Percentiles rank a stretch among this genome's conserved stretches.
phyloP scores from a whole-genome alignment of 2,113 vertebrate genomes.

The Lota lota region DNA sequence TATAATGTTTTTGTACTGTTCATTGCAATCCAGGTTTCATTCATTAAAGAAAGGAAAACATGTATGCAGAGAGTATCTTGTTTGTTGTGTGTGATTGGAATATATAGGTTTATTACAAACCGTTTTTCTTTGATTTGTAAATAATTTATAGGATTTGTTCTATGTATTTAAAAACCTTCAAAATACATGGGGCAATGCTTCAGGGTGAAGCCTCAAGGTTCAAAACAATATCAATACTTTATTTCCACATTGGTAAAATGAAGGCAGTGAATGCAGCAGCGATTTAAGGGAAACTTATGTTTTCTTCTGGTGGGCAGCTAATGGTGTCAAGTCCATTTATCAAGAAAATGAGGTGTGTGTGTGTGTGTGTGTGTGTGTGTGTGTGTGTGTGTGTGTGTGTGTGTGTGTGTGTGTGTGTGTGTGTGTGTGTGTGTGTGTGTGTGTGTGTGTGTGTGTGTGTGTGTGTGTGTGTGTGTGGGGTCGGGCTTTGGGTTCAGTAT shows the following conservation, averaged over 20 bases:
- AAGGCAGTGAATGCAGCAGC: neutral
- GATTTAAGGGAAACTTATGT: neutral
- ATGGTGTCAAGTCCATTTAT: conserved; percentile 2
- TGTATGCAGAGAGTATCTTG: no score
- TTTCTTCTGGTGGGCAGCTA: neutral
- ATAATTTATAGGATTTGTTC: no score
- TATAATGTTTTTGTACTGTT: neutral
- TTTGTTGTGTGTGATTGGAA: no score
- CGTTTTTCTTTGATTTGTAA: no score
- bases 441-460: neutral
- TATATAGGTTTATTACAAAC: no score
- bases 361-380: neutral
- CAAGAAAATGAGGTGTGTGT: neutral
- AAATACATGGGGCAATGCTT: no score
- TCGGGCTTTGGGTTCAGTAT: conserved; percentile 2
- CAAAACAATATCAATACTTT: no score
- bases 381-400: neutral
- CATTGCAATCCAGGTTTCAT: neutral
- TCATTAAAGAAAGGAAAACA: neutral
- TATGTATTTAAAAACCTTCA: no score
- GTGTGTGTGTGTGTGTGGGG: neutral
- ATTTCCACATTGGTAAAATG: neutral
- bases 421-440: neutral
- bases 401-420: neutral
- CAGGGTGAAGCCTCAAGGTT: no score